phyloP scores from a whole-genome alignment of 2,113 vertebrate genomes.

The Xenus cinereus region DNA sequence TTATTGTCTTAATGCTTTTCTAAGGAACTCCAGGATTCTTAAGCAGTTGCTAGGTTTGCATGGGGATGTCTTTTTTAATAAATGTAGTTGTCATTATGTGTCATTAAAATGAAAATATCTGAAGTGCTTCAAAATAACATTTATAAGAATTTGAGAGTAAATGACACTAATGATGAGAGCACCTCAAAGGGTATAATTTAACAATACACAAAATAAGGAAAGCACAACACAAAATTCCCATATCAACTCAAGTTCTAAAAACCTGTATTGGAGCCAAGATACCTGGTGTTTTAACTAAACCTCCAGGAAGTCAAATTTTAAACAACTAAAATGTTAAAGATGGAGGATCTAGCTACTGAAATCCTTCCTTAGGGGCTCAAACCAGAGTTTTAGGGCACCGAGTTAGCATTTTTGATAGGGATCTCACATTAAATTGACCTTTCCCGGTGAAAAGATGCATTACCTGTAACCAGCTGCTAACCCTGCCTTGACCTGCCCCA shows the following conservation, averaged over 20 bases:
- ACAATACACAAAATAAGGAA: constrained; percentile 29
- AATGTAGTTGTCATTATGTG: constrained; percentile 27
- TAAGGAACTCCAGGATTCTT: constrained; percentile 30
- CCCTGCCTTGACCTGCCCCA: constrained; percentile 32
- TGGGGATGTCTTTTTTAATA: constrained; percentile 45
- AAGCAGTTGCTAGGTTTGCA: constrained; percentile 13
- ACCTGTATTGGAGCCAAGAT: constrained; percentile 29
- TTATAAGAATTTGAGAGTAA: constrained; percentile 42
- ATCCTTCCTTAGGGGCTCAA: constrained; percentile 11
- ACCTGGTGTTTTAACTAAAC: background rate
- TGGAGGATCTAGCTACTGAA: background rate
- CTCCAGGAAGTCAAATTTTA: background rate
- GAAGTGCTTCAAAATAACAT: constrained; percentile 47
- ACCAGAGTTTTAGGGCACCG: constrained; percentile 41
- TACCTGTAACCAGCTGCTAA: constrained; percentile 55
- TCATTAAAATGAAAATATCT: constrained; percentile 58
- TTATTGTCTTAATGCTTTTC: constrained; percentile 22
- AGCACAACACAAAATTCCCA: constrained; percentile 23
- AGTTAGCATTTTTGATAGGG: constrained; percentile 44
- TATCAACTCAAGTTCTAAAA: constrained; percentile 19
- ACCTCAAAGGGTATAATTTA: constrained; percentile 42
- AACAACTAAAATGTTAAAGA: background rate
- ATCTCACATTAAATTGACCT: constrained; percentile 55
- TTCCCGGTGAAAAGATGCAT: constrained; percentile 58
- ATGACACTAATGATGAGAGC: constrained; percentile 36